Evolutionary conservation across 2,888 invertebrate genomes (phyloP), one percentile per base, ranked within the genome.

Genomic region (Cheilosia scutellata): DNA sequence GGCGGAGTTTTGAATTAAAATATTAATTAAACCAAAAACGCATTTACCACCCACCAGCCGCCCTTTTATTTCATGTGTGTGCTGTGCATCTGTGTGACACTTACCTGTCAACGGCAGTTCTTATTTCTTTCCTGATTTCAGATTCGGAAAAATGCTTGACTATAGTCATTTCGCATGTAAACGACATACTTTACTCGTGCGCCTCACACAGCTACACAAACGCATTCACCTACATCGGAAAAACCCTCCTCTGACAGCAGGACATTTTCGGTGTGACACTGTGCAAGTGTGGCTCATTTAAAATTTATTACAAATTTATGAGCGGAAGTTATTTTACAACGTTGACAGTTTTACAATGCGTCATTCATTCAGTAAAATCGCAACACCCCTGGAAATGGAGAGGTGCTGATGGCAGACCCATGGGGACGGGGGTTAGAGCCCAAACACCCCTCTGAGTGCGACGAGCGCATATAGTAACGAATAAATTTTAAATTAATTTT

Each of bases 271-370:
- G 58, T 40, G 71, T 20, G 70, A 42, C 49, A 37, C 42, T 11
- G 63, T 60, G 71, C 80, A 76, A 86, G 60, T 65, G 76, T 71
- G 71, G 86, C 82, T 86, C 86, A 86, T 86, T 86, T 86, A 76
- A 86, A 86, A 86, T 86, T 86, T 86, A 86, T 86, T 86, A 71
- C 76, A 71, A 82, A 72, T 86, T 86, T 86, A 82, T 86, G 86
- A 86, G 86, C 86, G 86, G 82, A 86, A 86, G 86, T 86, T 86
- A 82, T 86, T 86, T 82, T 82, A 82, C 82, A 82, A 74, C 76
- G 86, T 72, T 82, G 86, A 86, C 86, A 86, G 86, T 77, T 86
- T 86, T 86, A 86, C 82, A 86, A 82, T 86, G 86, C 63, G 86
- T 77, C 77, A 80, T 82, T 82, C 82, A 77, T 66, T 77, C 60